Evolutionary conservation across 2,888 invertebrate species (phyloP).

Genomic region (Prostheceraeus crozeri): DNA sequence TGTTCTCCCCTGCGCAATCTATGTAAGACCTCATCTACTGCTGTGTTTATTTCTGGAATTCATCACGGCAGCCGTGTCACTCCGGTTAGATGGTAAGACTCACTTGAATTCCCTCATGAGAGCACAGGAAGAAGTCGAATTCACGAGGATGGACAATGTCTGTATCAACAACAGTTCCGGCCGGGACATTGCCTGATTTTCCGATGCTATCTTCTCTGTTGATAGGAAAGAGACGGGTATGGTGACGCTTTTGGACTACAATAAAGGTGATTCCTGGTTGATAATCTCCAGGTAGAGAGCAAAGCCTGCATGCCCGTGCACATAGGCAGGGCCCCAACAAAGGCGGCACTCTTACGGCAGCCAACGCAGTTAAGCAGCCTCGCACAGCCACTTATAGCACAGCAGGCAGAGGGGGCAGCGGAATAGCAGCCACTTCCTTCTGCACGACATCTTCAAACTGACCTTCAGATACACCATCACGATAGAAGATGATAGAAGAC

Average conservation of each 20-base stretch:
- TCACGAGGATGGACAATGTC: constrained; percentile 36
- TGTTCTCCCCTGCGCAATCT: no score
- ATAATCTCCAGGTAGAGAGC: constrained; percentile 35
- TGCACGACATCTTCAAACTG: constrained; percentile 37
- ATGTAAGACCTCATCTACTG: no score
- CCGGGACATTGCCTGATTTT: constrained; percentile 36
- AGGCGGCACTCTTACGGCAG: no score
- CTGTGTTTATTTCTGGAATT: no score
- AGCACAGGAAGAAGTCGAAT: constrained; percentile 40
- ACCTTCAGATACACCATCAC: constrained; percentile 41
- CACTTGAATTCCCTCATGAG: constrained; percentile 38
- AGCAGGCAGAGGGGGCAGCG: no score
- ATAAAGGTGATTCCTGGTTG: constrained; percentile 39
- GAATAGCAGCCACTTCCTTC: constrained; percentile 36
- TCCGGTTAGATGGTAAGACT: no score
- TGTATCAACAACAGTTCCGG: constrained; percentile 39
- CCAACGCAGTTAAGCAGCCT: no score
- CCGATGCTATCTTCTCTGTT: constrained; percentile 32
- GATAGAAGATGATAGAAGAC: constrained; percentile 38
- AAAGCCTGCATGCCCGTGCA: not conserved
- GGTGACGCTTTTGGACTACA: constrained; percentile 39
- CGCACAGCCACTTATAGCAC: no score
- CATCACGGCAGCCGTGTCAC: no score
- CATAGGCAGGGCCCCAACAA: not conserved
- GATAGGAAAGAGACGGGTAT: constrained; percentile 36